Conservation (phyloP, 2,113 vertebrate species). For the Pachypanchax playfairii region DNA sequence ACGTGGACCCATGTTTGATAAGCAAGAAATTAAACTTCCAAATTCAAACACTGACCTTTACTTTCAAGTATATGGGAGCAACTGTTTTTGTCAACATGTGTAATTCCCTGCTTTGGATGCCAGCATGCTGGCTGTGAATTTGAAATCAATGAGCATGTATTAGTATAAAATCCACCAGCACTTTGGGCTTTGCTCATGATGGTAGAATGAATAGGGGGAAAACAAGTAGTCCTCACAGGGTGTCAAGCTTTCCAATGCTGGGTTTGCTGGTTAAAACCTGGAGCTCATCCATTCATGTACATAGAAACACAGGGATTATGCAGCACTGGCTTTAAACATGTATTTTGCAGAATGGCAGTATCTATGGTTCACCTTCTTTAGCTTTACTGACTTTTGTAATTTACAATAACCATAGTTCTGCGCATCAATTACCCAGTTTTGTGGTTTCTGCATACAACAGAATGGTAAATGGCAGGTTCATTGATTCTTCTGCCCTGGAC, state of each 20-base stretch:
- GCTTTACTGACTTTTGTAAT: constrained; percentile 7
- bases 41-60: constrained; percentile 76
- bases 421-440: not conserved
- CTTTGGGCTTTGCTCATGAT: constrained; percentile 49
- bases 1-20: constrained; percentile 26
- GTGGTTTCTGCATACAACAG: not conserved
- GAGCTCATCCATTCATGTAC: constrained; percentile 47
- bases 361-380: constrained; percentile 17
- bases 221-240: constrained; percentile 34
- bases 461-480: too few species aligned
- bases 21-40: constrained; percentile 49
- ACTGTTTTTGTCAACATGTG: constrained; percentile 69
- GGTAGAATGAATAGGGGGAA: constrained; percentile 41
- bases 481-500: not conserved
- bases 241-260: constrained; percentile 42
- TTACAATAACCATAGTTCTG: not conserved
- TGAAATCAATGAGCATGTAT: constrained; percentile 75
- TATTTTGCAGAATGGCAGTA: constrained; percentile 13
- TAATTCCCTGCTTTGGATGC: constrained; percentile 63
- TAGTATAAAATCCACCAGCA: constrained; percentile 58
- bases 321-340: constrained; percentile 25
- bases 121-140: constrained; percentile 57
- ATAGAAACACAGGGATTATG: constrained; percentile 40
- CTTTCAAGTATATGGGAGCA: constrained; percentile 49
- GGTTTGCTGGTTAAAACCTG: constrained; percentile 49